Evolutionary conservation across 2,888 invertebrate species (phyloP), one percentile per base, ranked within the genome.

Genomic region (Hyposoter dolosus): DNA sequence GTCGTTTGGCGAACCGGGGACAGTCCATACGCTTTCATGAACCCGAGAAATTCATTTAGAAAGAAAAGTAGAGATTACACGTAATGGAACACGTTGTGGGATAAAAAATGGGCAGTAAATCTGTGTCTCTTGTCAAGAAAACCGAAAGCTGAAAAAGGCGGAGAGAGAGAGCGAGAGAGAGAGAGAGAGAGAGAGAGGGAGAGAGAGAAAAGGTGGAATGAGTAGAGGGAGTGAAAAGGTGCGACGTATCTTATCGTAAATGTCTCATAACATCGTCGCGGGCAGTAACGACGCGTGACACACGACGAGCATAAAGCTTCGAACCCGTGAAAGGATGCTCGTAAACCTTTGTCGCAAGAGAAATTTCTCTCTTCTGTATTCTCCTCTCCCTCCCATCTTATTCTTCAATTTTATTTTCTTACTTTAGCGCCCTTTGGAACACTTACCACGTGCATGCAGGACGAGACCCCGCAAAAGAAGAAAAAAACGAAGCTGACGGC

Each of bases 191-290:
- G 60, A 28, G 28, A 60, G n/a, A n/a, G n/a, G n/a, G n/a, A n/a
- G 4, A 2, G 12, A 28, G 60, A 28, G 28, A 60, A 28, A 17
- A 28, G 28, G 6, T 28, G 28, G 15, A 60, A 60, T 4, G 15
- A 60, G 60, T 28, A 5, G 28, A 89, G 89, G 65, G 60, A 35
- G 47, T 63, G 89, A 90, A 91, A 91, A 93, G 92, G 92, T 92
- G 92, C 90, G 91, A 91, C 91, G 90, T 92, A 92, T 92, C 93
- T 93, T 93, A 93, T 93, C 93, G 93, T 93, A 93, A 93, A 93
- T 90, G 92, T 92, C 93, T 92, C 92, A 93, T 92, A 93, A 92
- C 90, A 90, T 89, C 90, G 90, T 89, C 89, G 90, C 89, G 89
- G 90, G 90, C 91, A 90, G 91, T 93, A 93, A 93, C 92, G 92